Percentiles rank a stretch among this genome's conserved stretches.
These are phyloP conservation scores for Phoxinus phoxinus DNA, from an alignment of 2,113 vertebrate species.

Conservation along the genomic window DNA sequence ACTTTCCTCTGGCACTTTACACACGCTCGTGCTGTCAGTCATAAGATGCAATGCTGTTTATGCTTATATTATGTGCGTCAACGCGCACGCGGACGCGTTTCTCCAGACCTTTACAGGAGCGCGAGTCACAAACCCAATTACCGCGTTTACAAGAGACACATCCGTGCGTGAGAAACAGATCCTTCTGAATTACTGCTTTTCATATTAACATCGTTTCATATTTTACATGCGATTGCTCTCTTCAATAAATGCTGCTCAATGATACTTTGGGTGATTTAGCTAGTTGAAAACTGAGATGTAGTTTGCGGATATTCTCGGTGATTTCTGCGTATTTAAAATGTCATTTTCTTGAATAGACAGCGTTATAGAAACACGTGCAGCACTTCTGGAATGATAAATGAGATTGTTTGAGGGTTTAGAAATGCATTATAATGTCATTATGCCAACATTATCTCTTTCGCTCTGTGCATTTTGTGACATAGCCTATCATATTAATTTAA, in stretches of 20 bases:
- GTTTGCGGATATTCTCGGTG: neutral
- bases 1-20: slow-evolving; percentile 66
- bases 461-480: neutral
- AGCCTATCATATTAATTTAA: neutral
- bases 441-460: neutral
- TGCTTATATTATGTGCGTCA: neutral
- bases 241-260: too few relatives aligned
- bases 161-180: neutral
- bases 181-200: neutral
- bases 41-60: neutral
- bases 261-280: neutral
- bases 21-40: neutral
- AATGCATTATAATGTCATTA: neutral
- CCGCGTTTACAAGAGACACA: neutral
- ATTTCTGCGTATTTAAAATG: neutral
- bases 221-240: neutral
- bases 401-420: neutral
- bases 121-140: neutral
- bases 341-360: neutral
- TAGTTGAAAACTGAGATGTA: neutral
- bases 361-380: neutral
- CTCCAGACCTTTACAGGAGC: neutral
- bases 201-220: neutral
- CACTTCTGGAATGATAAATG: too few relatives aligned
- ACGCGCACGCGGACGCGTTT: neutral